Conservation (phyloP, 2,113 vertebrate genomes). For the Hippolais icterina region DNA sequence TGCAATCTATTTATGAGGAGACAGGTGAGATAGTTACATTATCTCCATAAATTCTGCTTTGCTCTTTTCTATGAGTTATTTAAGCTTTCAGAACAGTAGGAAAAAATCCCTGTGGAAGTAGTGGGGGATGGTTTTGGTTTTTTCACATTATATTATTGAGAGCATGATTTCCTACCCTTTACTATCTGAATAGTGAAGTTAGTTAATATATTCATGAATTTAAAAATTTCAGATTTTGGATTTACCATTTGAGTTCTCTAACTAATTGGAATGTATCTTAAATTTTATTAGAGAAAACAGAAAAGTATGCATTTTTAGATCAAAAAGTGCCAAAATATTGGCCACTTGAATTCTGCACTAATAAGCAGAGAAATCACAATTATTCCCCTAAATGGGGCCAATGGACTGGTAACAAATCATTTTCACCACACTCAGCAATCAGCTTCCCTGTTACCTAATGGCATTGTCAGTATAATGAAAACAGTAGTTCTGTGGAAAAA, state of each 20-base stretch:
- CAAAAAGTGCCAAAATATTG: neutral
- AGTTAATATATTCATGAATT: neutral
- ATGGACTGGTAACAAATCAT: neutral
- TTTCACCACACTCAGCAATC: neutral
- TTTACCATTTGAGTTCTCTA: neutral
- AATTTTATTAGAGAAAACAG: neutral
- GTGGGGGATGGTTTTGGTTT: rapidly evolving
- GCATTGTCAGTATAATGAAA: neutral
- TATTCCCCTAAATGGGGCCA: neutral
- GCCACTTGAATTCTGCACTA: neutral
- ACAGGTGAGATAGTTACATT: slow-evolving; percentile 6
- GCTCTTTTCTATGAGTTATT: neutral
- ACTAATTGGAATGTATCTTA: neutral
- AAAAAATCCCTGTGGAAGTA: neutral
- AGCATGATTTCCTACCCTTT: neutral
- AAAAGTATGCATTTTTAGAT: neutral
- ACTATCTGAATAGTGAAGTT: neutral
- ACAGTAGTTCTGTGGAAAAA: neutral
- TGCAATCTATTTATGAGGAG: neutral
- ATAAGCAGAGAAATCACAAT: neutral
- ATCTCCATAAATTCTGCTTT: slow-evolving; percentile 7
- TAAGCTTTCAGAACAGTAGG: neutral
- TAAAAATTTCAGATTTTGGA: neutral
- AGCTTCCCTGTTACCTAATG: neutral
- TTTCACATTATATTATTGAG: neutral